These are phyloP conservation scores for Athalia rosae DNA, from an alignment of 2,888 invertebrate species.

Conservation along the genomic window DNA sequence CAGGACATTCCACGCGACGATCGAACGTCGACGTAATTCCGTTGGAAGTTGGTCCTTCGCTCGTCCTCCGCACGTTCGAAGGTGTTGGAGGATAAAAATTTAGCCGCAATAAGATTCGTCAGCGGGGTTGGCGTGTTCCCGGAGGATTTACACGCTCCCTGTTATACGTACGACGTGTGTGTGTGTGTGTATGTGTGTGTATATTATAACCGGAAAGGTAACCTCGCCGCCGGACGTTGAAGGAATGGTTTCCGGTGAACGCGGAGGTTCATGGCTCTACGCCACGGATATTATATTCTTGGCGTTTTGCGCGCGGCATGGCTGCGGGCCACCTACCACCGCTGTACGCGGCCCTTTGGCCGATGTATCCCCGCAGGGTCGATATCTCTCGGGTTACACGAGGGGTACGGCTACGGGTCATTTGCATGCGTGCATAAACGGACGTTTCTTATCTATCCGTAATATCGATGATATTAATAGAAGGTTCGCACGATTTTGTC, in stretches of 20 bases:
- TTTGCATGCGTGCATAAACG: conserved; percentile 44
- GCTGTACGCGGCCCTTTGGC: background rate
- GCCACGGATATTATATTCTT: conserved; percentile 20
- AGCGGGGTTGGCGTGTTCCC: conserved; percentile 63
- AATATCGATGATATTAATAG: conserved; percentile 37
- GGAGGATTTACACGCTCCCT: conserved; percentile 66
- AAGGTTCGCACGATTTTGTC: conserved; percentile 39
- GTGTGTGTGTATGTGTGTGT: no score
- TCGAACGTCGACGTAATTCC: no score
- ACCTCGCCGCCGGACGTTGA: conserved; percentile 62
- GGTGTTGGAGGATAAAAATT: background rate
- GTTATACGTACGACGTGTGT: no score
- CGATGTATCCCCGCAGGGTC: conserved; percentile 16
- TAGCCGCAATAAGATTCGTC: conserved; percentile 16
- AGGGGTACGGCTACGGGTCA: conserved; percentile 21
- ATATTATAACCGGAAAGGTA: conserved; percentile 63
- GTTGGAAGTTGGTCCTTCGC: no score
- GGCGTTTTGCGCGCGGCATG: no score
- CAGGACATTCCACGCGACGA: no score
- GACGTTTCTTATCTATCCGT: conserved; percentile 30
- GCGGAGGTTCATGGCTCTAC: conserved; percentile 58
- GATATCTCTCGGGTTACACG: conserved; percentile 28
- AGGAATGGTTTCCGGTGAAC: conserved; percentile 68
- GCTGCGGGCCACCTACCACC: no score
- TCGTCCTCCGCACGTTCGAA: no score